Evolutionary conservation across 2,113 vertebrate genomes (phyloP), one percentile per base, ranked within the genome.

Genomic region (Rhea pennata): DNA sequence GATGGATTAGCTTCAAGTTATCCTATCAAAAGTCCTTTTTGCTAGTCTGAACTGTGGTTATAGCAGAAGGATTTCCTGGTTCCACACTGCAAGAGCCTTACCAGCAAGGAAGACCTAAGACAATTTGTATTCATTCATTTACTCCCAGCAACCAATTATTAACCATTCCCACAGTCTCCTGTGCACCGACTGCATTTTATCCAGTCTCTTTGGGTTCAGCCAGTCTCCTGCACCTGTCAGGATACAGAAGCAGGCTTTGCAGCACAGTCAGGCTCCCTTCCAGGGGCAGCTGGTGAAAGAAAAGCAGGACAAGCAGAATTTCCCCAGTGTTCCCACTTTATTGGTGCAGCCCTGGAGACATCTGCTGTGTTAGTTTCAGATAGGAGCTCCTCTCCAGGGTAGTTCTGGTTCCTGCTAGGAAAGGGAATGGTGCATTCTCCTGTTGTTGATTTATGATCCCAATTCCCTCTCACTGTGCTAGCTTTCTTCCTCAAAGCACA

Each of bases 381-480:
- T 46, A n/a, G 0, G 0, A 85, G 73, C 65, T 91, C 53, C 61
- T 89, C 67, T 87, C 42, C 53, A 58, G 92, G 50, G 58, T 12
- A 29, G 13, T 73, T 70, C 87, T 80, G 77, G 81, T 39, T 85
- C 67, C 77, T 54, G 64, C 87, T 42, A 66, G 77, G 50, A 78
- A 27, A 53, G 33, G 76, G 88, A 84, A 91, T 12, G 53, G 72
- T 69, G 48, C 66, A 14, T 91, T 95, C 92, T 92, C 59, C 26
- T 6, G 62, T 64, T 62, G 22, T 54, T 84, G 90, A 93, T 96
- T 94, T 92, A 93, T 19, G 39, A 81, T 80, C 75, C 74, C 69
- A 59, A 4, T 67, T 82, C 82, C 56, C 69, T 85, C 70, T 87
- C 27, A 5, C 70, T 48, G 31, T 31, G 77, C 84, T 84, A 9